Conservation (phyloP, 1,140 invertebrate genomes). For the Drosophila tropicalis region DNA sequence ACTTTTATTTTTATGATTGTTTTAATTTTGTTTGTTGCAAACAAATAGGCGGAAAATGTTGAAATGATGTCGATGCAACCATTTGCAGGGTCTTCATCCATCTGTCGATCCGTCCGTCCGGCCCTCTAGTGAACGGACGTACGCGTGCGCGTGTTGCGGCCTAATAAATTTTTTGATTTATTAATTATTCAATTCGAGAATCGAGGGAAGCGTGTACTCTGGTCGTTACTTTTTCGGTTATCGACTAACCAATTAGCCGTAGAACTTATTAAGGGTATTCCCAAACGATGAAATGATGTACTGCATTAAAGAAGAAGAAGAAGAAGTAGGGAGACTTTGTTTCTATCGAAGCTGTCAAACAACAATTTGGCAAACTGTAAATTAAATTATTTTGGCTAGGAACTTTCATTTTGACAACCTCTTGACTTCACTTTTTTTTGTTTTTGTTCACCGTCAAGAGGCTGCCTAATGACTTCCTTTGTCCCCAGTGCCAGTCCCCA, state of each 20-base stretch:
- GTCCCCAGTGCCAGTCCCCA: not conserved
- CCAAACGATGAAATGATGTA: not conserved
- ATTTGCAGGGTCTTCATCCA: slow-evolving; percentile 24
- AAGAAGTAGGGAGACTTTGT: not conserved
- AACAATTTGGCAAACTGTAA: not conserved
- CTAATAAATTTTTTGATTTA: slow-evolving; percentile 79
- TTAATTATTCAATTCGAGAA: slow-evolving; percentile 71
- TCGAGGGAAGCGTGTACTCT: slow-evolving; percentile 24
- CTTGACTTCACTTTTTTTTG: not conserved
- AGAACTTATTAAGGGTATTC: not conserved
- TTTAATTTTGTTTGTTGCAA: slow-evolving; percentile 79
- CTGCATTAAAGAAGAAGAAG: not conserved
- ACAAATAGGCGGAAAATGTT: slow-evolving; percentile 78
- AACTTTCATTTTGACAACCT: not conserved
- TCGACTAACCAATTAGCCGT: slow-evolving; percentile 10
- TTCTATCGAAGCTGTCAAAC: too few species aligned
- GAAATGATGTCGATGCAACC: slow-evolving; percentile 61
- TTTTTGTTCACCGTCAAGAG: slow-evolving; percentile 34
- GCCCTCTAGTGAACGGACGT: slow-evolving; percentile 15
- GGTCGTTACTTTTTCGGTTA: slow-evolving; percentile 6
- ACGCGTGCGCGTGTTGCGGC: slow-evolving; percentile 65
- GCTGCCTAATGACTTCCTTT: slow-evolving; percentile 64
- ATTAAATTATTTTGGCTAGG: slow-evolving; percentile 5
- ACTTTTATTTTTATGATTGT: slow-evolving; percentile 76
- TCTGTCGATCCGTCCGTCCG: not conserved